These are phyloP conservation scores for Chaetodon auriga DNA, from an alignment of 2,113 vertebrate genomes.

Conservation along the genomic window DNA sequence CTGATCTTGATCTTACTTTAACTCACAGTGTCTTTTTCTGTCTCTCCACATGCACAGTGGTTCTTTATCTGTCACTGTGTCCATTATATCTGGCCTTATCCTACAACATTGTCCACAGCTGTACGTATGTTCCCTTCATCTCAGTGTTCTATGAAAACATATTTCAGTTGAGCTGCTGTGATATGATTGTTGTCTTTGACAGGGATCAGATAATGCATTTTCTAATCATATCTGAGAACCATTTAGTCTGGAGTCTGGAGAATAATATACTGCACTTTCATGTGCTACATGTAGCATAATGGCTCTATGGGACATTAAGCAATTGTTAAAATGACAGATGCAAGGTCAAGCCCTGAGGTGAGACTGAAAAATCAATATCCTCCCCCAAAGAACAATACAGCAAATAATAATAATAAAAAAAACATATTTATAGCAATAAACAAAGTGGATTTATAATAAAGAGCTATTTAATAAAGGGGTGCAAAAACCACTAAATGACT, in stretches of 20 bases:
- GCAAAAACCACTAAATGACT: background rate
- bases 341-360: background rate
- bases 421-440: background rate
- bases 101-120: background rate
- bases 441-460: background rate
- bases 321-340: background rate
- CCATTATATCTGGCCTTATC: conserved; percentile 24
- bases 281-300: background rate
- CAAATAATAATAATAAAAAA: background rate
- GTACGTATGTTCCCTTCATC: background rate
- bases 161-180: conserved; percentile 3
- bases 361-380: too few species aligned
- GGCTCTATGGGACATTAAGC: background rate
- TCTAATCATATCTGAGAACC: conserved; percentile 1
- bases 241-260: background rate
- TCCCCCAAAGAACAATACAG: too few species aligned
- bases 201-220: conserved; percentile 6
- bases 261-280: background rate
- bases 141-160: conserved; percentile 1
- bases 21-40: conserved; percentile 24
- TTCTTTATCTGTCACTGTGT: conserved; percentile 23
- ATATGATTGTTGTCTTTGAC: conserved; percentile 5
- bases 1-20: conserved; percentile 35
- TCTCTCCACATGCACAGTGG: conserved; percentile 31
- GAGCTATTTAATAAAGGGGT: background rate